Evolutionary conservation across 2,797 vertebrate species (phyloP), one percentile per base, ranked within the genome.

Genomic region (Oryzias sinensis): DNA sequence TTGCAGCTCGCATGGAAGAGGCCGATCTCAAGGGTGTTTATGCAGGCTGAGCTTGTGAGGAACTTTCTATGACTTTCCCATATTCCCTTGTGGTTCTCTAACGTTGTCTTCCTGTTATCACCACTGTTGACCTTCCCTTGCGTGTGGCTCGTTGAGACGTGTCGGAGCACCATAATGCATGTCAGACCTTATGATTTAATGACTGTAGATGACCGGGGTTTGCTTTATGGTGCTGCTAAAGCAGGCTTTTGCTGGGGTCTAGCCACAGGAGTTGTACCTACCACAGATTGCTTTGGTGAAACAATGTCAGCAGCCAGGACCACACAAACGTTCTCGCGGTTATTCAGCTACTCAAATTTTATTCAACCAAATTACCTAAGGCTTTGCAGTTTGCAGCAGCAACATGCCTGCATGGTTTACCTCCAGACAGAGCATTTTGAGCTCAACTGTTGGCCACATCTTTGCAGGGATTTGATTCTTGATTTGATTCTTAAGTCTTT

Each of bases 41-140:
- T 85, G 77, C 68, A 70, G 68, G 50, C 54, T 74, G 6, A 44
- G 65, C 77, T 84, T 81, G 69, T 81, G 81, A 84, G 82, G 67
- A 53, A 69, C 58, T 65, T 62, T 52, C 62, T 65, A 57, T 49
- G 41, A 53, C 5, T 70, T 62, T 17, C 69, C 67, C 57, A 6
- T 14, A 69, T 59, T 43, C 75, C 62, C 63, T 63, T 53, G 59
- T 77, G 70, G 58, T 74, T 79, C 72, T 58, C 71, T 77, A 77
- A 72, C 44, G 41, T 42, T 77, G 62, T 55, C 20, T 52, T 52
- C 58, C 46, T 66, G n/a, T 67, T 68, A 68, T 79, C 59, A 47
- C 50, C 65, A 61, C 53, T 59, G 55, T 58, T 77, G 55, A 68
- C 53, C 56, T 56, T 60, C 17, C 29, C 40, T 27, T 53, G 37